Conservation (phyloP, 92 coral and sea anemone genomes). For the Epizoanthus rinbou region DNA sequence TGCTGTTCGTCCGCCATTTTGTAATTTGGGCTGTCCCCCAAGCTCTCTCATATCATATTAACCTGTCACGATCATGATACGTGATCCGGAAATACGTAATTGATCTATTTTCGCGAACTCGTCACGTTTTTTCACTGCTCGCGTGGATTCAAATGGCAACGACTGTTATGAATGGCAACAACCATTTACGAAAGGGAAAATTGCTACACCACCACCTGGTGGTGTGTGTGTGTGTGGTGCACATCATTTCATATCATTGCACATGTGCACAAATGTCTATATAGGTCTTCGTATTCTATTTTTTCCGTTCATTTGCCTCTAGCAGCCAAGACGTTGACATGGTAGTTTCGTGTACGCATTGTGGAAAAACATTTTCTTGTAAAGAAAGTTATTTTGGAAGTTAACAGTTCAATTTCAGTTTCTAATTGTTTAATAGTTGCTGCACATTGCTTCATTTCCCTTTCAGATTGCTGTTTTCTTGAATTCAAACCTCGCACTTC, state of each 20-base stretch:
- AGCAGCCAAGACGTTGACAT: no score
- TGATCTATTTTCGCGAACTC: conserved; percentile 8
- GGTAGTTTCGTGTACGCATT: no score
- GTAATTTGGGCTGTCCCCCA: conserved; percentile 8
- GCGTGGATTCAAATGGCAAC: conserved; percentile 23
- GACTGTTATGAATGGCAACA: no score
- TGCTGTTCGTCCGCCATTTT: conserved; percentile 4
- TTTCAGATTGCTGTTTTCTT: neutral
- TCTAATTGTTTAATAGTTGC: neutral
- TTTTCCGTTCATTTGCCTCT: no score
- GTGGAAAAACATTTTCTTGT: no score
- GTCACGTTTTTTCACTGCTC: conserved; percentile 9
- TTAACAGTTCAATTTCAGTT: neutral
- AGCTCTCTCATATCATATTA: conserved; percentile 4
- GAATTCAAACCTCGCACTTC: neutral
- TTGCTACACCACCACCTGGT: no score
- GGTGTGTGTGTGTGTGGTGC: no score
- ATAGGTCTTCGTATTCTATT: no score
- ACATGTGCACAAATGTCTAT: no score
- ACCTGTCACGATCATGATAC: neutral
- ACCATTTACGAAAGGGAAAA: no score
- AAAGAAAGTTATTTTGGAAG: neutral
- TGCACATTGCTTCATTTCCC: neutral
- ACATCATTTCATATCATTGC: no score
- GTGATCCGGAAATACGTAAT: conserved; percentile 25